A percentile compares a stretch with the other conserved stretches of the same genome.
phyloP scores from a whole-genome alignment of 2,888 invertebrate genomes.

The Meiosimyza platycephala region DNA sequence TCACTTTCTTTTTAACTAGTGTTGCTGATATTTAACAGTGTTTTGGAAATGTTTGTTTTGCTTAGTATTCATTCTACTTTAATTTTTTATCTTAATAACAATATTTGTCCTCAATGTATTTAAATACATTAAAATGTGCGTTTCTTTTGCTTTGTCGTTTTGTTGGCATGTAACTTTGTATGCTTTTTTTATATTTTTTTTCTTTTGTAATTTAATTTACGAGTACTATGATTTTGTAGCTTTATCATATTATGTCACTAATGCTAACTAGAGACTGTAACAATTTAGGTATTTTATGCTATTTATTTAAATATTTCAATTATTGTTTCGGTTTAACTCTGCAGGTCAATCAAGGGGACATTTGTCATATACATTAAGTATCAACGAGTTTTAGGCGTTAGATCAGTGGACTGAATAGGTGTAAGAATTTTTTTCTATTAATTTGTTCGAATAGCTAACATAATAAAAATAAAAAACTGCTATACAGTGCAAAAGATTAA shows the following conservation, averaged over 20 bases:
- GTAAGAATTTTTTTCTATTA: background rate
- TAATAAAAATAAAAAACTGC: too few relatives aligned
- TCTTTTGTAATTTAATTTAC: constrained; percentile 9
- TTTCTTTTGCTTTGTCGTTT: constrained; percentile 34
- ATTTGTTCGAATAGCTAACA: too few relatives aligned
- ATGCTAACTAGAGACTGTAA: constrained; percentile 18
- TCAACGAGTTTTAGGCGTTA: too few relatives aligned
- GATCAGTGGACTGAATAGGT: background rate
- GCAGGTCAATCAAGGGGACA: constrained; percentile 28
- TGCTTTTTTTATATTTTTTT: constrained; percentile 6
- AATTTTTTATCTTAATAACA: constrained; percentile 11
- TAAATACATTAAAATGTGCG: constrained; percentile 35
- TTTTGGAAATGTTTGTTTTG: background rate
- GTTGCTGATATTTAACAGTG: constrained; percentile 31
- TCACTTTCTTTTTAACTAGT: constrained; percentile 7
- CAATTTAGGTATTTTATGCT: constrained; percentile 11
- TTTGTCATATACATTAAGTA: background rate
- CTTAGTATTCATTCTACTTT: constrained; percentile 1
- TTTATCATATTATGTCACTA: background rate
- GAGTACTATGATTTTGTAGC: constrained; percentile 1
- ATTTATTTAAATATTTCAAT: constrained; percentile 22
- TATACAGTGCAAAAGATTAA: too few relatives aligned
- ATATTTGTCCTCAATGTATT: constrained; percentile 14
- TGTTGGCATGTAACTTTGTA: constrained; percentile 6
- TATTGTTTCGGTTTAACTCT: constrained; percentile 37